phyloP scores from a whole-genome alignment of 2,888 invertebrate species.

The Cerastis rubricosa region DNA sequence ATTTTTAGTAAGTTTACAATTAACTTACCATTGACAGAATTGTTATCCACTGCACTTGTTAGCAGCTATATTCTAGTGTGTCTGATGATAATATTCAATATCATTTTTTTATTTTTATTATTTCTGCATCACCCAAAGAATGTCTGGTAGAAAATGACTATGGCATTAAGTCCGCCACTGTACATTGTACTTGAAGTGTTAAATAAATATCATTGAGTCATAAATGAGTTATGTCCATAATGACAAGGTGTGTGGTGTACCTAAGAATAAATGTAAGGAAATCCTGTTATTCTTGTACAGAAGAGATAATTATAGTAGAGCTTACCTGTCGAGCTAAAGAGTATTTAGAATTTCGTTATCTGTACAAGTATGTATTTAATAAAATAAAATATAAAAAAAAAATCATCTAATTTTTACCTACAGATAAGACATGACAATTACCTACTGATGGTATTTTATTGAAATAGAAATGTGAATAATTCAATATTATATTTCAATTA shows the following conservation, averaged over 20 bases:
- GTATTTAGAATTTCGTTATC: too few species aligned
- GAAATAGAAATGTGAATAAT: too few species aligned
- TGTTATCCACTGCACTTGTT: neutral
- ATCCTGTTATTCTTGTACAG: neutral
- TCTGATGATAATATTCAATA: neutral
- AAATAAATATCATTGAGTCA: too few species aligned
- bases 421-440: neutral
- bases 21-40: slow-evolving; percentile 13
- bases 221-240: too few species aligned
- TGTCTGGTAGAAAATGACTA: too few species aligned
- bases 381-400: neutral
- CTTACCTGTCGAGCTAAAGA: neutral
- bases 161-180: too few species aligned
- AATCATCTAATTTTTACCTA: too few species aligned
- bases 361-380: too few species aligned
- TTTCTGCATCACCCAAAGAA: too few species aligned
- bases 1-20: slow-evolving; percentile 21
- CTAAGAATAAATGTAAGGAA: neutral
- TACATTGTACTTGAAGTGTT: too few species aligned
- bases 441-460: too few species aligned
- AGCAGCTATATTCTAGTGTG: neutral
- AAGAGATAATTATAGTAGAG: neutral
- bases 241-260: neutral
- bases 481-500: neutral
- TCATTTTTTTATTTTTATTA: too few species aligned